These are phyloP conservation scores for Drosophila busckii DNA, from an alignment of 1,140 invertebrate genomes.

Conservation along the genomic window DNA sequence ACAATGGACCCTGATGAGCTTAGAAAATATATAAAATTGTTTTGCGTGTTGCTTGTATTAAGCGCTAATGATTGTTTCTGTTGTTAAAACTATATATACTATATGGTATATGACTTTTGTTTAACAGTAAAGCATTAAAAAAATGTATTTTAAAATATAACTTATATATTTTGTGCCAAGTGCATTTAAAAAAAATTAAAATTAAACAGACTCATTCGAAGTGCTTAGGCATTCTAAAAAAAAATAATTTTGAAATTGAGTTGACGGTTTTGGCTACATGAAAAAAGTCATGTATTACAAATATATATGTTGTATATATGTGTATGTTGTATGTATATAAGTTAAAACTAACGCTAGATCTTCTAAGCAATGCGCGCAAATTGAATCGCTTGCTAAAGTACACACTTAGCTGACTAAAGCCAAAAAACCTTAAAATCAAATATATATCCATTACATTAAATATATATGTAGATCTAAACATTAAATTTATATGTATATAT, in stretches of 20 bases:
- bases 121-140: too few species aligned
- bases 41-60: slow-evolving; percentile 14
- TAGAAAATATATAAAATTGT: too few species aligned
- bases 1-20: too few species aligned
- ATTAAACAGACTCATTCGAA: too few species aligned
- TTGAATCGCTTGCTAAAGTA: slow-evolving; percentile 23
- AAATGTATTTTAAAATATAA: too few species aligned
- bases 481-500: slow-evolving; percentile 1
- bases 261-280: slow-evolving; percentile 9
- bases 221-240: too few species aligned
- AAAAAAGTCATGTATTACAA: slow-evolving; percentile 23
- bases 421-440: slow-evolving; percentile 23
- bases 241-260: too few species aligned
- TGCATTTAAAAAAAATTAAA: too few species aligned
- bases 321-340: slow-evolving; percentile 8
- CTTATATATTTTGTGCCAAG: too few species aligned
- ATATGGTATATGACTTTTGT: too few species aligned
- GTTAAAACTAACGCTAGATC: slow-evolving; percentile 12
- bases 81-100: too few species aligned
- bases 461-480: background rate
- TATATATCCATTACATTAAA: background rate
- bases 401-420: slow-evolving; percentile 31
- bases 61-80: slow-evolving; percentile 41
- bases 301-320: background rate
- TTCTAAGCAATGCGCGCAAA: slow-evolving; percentile 29